A percentile compares a stretch with the other conserved stretches of the same genome.
These are phyloP conservation scores for Orchestia grillus DNA, from an alignment of 1,140 invertebrate species.

Conservation along the genomic window DNA sequence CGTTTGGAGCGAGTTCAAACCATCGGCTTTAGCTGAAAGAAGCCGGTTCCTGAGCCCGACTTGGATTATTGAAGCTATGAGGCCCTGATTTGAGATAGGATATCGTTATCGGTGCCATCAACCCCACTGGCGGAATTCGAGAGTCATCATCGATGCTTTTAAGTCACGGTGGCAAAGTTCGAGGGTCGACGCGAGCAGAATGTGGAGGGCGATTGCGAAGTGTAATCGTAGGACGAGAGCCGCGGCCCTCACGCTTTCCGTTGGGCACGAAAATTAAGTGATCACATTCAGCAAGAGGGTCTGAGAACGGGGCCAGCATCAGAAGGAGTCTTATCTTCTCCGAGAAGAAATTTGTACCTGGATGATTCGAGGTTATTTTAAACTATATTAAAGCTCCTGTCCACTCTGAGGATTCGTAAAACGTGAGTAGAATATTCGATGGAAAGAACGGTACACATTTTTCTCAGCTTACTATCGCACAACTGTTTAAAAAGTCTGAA, in stretches of 20 bases:
- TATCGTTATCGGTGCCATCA: conserved; percentile 7
- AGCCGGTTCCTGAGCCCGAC: neutral
- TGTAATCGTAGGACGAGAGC: neutral
- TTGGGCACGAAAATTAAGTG: neutral
- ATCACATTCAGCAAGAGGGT: neutral
- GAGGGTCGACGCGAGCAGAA: neutral
- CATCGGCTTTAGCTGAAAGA: neutral
- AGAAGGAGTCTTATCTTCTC: neutral
- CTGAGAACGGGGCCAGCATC: neutral
- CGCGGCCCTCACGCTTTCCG: neutral
- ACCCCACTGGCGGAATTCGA: conserved; percentile 4
- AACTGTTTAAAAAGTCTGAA: too few species aligned
- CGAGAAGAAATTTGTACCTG: neutral
- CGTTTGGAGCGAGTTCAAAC: neutral
- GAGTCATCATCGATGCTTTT: conserved; percentile 7
- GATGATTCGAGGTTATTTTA: neutral
- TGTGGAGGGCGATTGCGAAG: neutral
- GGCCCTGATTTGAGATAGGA: conserved; percentile 6
- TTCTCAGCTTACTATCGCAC: too few species aligned
- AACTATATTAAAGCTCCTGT: neutral
- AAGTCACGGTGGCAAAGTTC: conserved; percentile 6
- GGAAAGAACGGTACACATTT: too few species aligned
- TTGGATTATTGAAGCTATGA: neutral
- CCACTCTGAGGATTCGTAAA: neutral
- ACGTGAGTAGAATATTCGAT: neutral